phyloP scores from a whole-genome alignment of 2,888 invertebrate genomes.

The Keiferia lycopersicella region DNA sequence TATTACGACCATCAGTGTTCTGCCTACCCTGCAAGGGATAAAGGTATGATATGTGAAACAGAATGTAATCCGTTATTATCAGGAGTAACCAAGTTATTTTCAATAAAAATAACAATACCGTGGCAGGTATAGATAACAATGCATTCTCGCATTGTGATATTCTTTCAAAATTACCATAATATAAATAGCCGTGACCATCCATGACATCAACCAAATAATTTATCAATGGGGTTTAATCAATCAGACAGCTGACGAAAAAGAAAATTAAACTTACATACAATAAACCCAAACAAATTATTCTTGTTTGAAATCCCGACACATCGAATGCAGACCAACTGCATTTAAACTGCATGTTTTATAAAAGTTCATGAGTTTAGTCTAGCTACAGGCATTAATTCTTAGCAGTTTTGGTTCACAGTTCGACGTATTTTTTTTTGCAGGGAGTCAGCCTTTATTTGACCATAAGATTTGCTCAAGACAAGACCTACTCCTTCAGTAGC shows the following conservation, averaged over 20 bases:
- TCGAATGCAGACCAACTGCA: background rate
- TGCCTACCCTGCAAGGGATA: no score
- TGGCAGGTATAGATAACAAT: background rate
- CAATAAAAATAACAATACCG: background rate
- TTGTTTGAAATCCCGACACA: conserved; percentile 30
- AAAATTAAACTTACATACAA: conserved; percentile 65
- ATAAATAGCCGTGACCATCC: conserved; percentile 51
- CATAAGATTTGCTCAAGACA: no score
- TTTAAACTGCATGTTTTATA: background rate
- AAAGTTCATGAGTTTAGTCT: no score
- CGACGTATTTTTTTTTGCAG: no score
- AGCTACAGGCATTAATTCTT: no score
- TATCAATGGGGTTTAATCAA: conserved; percentile 55
- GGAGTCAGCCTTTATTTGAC: no score
- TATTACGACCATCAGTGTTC: no score
- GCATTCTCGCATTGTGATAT: background rate
- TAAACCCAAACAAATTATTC: conserved; percentile 61
- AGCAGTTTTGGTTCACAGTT: no score
- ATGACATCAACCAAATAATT: conserved; percentile 25
- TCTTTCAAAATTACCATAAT: conserved; percentile 39
- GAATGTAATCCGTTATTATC: no score
- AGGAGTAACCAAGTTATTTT: no score
- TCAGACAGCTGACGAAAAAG: conserved; percentile 59
- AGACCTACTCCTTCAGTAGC: no score
- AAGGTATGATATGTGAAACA: no score